Evolutionary conservation across 1,140 invertebrate genomes (phyloP).

Genomic region (Bombus superbus): DNA sequence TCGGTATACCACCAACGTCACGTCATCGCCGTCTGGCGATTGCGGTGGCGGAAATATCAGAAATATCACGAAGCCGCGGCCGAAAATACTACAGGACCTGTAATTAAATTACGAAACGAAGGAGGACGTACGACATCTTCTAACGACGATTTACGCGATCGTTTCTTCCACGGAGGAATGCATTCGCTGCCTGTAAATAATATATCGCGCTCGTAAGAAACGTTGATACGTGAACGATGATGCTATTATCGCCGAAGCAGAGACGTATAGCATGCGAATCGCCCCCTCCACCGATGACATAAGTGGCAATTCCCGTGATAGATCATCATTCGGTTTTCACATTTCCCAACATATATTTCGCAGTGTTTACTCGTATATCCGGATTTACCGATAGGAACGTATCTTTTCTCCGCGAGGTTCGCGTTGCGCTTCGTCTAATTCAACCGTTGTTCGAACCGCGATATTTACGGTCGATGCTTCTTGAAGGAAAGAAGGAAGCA

Average conservation of each 20-base stretch:
- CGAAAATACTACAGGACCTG: not conserved
- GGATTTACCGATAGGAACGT: constrained; percentile 52
- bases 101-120: constrained; percentile 33
- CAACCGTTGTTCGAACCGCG: constrained; percentile 34
- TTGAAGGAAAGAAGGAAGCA: not conserved
- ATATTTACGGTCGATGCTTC: constrained; percentile 49
- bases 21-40: not conserved
- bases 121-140: constrained; percentile 41
- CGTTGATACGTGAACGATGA: constrained; percentile 59
- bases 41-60: constrained; percentile 2
- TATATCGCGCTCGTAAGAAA: constrained; percentile 48
- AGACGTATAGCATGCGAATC: constrained; percentile 42
- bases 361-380: constrained; percentile 52
- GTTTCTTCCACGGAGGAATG: constrained; percentile 6
- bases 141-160: constrained; percentile 53
- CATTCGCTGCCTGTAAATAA: constrained; percentile 46
- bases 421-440: constrained; percentile 50
- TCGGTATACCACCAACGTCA: not conserved
- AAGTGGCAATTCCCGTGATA: constrained; percentile 69
- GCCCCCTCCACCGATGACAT: constrained; percentile 60
- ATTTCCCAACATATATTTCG: constrained; percentile 38
- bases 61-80: not conserved
- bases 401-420: constrained; percentile 37
- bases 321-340: constrained; percentile 55
- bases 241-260: constrained; percentile 50